These are phyloP conservation scores for Cyrtonyx montezumae DNA, from an alignment of 2,113 vertebrate genomes.

Conservation along the genomic window DNA sequence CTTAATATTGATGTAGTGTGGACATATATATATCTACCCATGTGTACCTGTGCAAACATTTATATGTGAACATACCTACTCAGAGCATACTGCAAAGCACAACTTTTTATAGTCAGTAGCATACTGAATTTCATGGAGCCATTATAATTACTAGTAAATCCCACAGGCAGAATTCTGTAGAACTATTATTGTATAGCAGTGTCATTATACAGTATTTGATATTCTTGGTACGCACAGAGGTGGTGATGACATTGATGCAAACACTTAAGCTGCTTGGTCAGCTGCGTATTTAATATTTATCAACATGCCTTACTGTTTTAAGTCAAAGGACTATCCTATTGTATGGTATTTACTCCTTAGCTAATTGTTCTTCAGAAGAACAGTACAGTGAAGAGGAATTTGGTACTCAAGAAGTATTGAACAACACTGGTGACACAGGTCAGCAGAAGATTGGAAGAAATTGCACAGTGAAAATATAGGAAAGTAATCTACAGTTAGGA, in stretches of 20 bases:
- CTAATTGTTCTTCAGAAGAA: not conserved
- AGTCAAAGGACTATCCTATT: not conserved
- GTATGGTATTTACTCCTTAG: not conserved
- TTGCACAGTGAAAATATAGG: not conserved
- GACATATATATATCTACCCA: not conserved
- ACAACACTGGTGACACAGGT: not conserved
- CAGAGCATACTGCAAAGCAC: not conserved
- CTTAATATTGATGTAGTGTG: not conserved
- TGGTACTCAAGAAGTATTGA: not conserved
- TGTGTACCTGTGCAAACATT: not conserved
- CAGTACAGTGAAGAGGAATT: not conserved
- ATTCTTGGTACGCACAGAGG: not conserved
- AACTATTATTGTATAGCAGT: not conserved
- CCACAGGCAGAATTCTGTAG: not conserved
- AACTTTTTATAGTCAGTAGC: not conserved
- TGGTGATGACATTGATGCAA: conserved; percentile 24
- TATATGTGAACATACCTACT: fast-evolving
- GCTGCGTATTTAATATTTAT: conserved; percentile 2
- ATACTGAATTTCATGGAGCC: not conserved
- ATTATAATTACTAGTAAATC: not conserved
- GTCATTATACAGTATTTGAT: conserved; percentile 18
- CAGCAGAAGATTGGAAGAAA: not conserved
- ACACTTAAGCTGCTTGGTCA: not conserved
- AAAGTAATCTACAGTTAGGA: not conserved
- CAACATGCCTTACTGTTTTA: not conserved